phyloP scores from a whole-genome alignment of 2,113 vertebrate species.

The Sylvietta virens region DNA sequence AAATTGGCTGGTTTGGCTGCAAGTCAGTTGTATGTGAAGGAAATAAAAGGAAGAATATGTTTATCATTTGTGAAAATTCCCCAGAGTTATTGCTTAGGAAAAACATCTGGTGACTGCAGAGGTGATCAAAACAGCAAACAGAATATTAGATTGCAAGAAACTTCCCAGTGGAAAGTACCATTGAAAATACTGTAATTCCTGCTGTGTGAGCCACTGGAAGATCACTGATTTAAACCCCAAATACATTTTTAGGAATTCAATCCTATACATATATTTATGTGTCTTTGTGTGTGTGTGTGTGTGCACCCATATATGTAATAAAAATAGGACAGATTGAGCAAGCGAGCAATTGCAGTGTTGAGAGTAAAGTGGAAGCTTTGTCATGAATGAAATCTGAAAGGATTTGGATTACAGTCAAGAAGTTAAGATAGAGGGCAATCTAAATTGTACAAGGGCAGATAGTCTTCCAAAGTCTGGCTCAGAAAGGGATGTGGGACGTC shows the following conservation, averaged over 20 bases:
- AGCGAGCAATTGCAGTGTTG: not conserved
- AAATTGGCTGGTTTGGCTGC: not conserved
- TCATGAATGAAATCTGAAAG: not conserved
- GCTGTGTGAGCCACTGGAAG: not conserved
- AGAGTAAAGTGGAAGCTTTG: not conserved
- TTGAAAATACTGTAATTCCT: not conserved
- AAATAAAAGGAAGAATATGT: not conserved
- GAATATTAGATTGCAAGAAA: not conserved
- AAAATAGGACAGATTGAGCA: not conserved
- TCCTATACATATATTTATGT: not conserved
- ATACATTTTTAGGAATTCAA: not conserved
- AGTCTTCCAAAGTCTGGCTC: not conserved
- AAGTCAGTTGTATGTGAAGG: not conserved
- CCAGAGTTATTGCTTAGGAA: not conserved
- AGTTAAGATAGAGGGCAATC: not conserved
- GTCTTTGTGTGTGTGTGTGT: not conserved
- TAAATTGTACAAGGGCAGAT: not conserved
- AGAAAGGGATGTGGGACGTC: not conserved
- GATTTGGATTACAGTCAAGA: not conserved
- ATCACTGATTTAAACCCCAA: not conserved
- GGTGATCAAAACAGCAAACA: not conserved
- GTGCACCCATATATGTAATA: rapidly evolving
- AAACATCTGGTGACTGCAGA: not conserved
- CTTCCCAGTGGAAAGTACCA: not conserved
- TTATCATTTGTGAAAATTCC: not conserved